A percentile compares a stretch with the other conserved stretches of the same genome.
Evolutionary conservation across 2,113 vertebrate genomes (phyloP).

Genomic region (Grammomys surdaster): DNA sequence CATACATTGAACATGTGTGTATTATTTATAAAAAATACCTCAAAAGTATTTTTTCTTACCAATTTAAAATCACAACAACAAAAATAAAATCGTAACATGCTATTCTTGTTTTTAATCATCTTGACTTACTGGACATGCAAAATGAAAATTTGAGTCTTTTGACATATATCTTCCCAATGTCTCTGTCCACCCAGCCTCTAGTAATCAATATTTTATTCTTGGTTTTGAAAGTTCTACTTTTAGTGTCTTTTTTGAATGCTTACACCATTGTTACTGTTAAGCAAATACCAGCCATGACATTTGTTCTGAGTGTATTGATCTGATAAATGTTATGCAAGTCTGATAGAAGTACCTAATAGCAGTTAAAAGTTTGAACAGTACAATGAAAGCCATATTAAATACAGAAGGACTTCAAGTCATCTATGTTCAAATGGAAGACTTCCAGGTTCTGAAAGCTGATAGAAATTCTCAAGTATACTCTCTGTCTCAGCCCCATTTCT

Average conservation of each 20-base stretch:
- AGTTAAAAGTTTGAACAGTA: background rate
- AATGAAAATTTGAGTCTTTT: background rate
- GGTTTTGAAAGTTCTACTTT: background rate
- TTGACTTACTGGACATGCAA: background rate
- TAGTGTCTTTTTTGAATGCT: background rate
- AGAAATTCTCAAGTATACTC: background rate
- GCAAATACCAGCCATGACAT: background rate
- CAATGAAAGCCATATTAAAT: background rate
- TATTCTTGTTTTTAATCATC: background rate
- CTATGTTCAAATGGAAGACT: background rate
- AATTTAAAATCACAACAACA: background rate
- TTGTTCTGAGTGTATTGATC: background rate
- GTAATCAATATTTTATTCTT: slow-evolving; percentile 2
- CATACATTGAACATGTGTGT: background rate
- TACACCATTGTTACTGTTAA: background rate
- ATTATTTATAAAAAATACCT: background rate
- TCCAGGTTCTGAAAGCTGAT: background rate
- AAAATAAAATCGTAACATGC: background rate
- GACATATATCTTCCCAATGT: background rate
- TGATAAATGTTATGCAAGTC: background rate
- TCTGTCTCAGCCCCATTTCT: background rate
- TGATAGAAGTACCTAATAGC: background rate
- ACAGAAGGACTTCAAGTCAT: background rate
- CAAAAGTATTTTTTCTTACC: background rate
- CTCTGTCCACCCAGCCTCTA: background rate